Base-by-base conservation (phyloP, 2,888 invertebrate species). In the Dilophus febrilis region DNA sequence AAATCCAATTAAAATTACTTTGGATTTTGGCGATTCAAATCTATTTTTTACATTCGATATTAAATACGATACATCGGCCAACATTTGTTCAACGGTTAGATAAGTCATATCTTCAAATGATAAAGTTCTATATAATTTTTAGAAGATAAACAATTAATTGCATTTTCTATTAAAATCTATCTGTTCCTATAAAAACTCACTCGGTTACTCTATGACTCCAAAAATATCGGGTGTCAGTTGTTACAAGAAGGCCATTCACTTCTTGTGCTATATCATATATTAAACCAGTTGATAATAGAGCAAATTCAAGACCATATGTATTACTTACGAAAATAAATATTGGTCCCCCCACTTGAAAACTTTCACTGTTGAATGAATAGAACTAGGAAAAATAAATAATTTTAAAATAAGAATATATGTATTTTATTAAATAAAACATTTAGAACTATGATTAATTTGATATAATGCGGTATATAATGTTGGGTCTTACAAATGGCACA, bases 41-140 rank as follows among this genome's bases (percentile, higher is more conserved):
- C n/a, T 19, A 3, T 12, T 4, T 11, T 13, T n/a, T 13, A 35
- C 22, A 7, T 22, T 12, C 5, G 8, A 17, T 10, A 42, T 22
- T 22, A 42, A 40, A 28, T 35, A n/a, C 2, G 40, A 37, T 13
- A 42, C 30, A 40, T 42, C 42, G 16, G 42, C 40, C 12, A 35
- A 12, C 5, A 16, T 8, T 35, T 42, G 42, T 12, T 42, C 40
- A n/a, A 40, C 12, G 6, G 35, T 42, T 6, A 42, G 18, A 30
- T 32, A 37, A 13, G n/a, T 17, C 27, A 42, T 18, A 35, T 42
- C 37, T 11, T 40, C 40, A 12, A 37, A 32, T 18, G 37, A 30
- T 11, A 39, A 35, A 18, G 22, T 18, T 13, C 35, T 35, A 13
- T 6, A 22, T 22, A 22, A 22, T 22, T 22, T 22, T 22, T 22